phyloP scores from a whole-genome alignment of 2,797 vertebrate species.

The Liasis olivaceus region DNA sequence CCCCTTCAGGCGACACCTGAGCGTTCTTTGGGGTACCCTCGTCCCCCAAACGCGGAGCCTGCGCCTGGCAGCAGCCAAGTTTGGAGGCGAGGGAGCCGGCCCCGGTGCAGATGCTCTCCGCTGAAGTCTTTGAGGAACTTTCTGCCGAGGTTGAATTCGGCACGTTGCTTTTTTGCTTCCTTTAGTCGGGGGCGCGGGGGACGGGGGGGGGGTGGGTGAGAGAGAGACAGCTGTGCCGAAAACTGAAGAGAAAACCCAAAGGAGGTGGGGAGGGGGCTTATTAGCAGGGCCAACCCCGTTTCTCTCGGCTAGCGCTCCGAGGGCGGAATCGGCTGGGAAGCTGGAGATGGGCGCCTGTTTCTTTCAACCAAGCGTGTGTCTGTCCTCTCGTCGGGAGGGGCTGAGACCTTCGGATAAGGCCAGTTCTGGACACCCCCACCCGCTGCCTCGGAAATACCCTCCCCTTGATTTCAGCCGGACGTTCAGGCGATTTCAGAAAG shows the following conservation, averaged over 20 bases:
- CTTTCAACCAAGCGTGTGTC: not conserved
- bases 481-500: not conserved
- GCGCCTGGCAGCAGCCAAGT: not conserved
- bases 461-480: not conserved
- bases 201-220: fast-evolving
- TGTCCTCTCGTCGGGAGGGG: no score
- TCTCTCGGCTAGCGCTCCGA: not conserved
- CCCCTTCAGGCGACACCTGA: not conserved
- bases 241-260: no score
- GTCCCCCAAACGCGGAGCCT: not conserved
- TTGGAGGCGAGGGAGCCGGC: not conserved
- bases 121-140: not conserved
- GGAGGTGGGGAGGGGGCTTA: not conserved
- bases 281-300: not conserved
- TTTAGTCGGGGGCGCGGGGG: not conserved
- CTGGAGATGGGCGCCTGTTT: not conserved
- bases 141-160: not conserved
- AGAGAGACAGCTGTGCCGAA: no score
- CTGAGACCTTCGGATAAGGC: not conserved
- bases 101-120: not conserved
- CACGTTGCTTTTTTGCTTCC: not conserved
- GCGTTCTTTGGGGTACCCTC: not conserved
- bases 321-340: not conserved
- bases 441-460: not conserved
- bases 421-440: not conserved